phyloP scores from a whole-genome alignment of 2,888 invertebrate species.

The Calephelis perditalis region DNA sequence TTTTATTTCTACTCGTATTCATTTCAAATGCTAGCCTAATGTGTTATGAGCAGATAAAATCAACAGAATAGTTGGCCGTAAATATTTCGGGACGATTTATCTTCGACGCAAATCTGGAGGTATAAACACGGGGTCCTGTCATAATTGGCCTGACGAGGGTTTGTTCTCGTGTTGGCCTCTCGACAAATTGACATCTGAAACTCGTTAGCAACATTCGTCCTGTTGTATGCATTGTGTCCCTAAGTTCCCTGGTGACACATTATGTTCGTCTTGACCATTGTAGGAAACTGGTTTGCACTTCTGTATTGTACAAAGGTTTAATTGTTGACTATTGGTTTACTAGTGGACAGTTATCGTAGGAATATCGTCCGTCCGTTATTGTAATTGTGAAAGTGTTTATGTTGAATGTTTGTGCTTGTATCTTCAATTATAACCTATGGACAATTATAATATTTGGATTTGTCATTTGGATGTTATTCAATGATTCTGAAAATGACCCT shows the following conservation, averaged over 20 bases:
- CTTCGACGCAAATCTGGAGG: constrained; percentile 33
- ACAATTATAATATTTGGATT: too few relatives aligned
- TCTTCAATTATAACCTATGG: too few relatives aligned
- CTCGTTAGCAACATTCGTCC: constrained; percentile 40
- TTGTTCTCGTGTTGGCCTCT: constrained; percentile 50
- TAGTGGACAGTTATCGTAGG: neutral
- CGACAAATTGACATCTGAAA: constrained; percentile 45
- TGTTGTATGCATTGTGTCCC: constrained; percentile 41
- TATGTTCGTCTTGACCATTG: constrained; percentile 53
- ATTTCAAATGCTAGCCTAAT: constrained; percentile 35
- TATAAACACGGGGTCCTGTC: constrained; percentile 38
- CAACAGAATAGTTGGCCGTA: constrained; percentile 30
- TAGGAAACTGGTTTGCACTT: constrained; percentile 39
- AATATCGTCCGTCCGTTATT: neutral
- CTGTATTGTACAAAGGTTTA: constrained; percentile 18
- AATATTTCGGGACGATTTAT: constrained; percentile 30
- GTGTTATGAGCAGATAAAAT: constrained; percentile 36
- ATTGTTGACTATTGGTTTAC: constrained; percentile 34
- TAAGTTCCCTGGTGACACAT: constrained; percentile 51
- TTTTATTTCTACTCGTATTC: constrained; percentile 43
- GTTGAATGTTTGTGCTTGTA: too few relatives aligned
- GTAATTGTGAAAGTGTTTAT: too few relatives aligned
- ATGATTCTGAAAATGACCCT: too few relatives aligned
- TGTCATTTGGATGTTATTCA: too few relatives aligned
- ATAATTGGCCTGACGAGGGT: constrained; percentile 58